These are phyloP conservation scores for Pseudorectes ferrugineus DNA, from an alignment of 2,113 vertebrate genomes.

Conservation along the genomic window DNA sequence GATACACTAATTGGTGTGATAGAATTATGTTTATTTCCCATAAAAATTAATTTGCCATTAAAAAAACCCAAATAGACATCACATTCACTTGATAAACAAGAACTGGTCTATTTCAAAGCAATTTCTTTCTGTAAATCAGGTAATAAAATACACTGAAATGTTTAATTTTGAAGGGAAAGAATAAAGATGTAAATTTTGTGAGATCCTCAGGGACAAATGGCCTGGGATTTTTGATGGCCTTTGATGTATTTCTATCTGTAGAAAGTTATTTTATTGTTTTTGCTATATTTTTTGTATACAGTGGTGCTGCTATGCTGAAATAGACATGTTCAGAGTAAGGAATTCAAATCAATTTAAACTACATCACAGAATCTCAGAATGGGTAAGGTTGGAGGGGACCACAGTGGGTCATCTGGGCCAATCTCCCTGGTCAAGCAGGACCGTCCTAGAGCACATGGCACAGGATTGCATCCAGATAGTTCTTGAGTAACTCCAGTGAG, in stretches of 20 bases:
- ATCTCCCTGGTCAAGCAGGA: neutral
- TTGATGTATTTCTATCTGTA: neutral
- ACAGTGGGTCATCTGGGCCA: neutral
- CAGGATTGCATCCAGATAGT: too few species aligned
- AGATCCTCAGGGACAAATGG: neutral
- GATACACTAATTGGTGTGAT: neutral
- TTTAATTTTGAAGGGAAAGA: neutral
- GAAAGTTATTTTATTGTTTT: neutral
- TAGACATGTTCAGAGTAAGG: neutral
- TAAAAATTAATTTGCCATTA: neutral
- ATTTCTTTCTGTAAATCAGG: neutral
- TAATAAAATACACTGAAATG: neutral
- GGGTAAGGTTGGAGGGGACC: too few species aligned
- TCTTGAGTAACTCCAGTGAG: too few species aligned
- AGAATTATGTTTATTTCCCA: neutral
- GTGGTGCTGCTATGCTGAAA: neutral
- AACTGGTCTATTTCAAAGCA: neutral
- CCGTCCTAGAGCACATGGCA: neutral
- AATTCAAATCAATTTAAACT: neutral
- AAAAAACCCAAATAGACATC: neutral
- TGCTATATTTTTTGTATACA: neutral
- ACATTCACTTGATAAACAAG: neutral
- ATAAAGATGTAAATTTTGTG: neutral
- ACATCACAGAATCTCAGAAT: neutral
- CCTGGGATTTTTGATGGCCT: neutral